Percentiles rank a stretch among this genome's conserved stretches.
Conservation (phyloP, 2,113 vertebrate species). For the Delphinus delphis region DNA sequence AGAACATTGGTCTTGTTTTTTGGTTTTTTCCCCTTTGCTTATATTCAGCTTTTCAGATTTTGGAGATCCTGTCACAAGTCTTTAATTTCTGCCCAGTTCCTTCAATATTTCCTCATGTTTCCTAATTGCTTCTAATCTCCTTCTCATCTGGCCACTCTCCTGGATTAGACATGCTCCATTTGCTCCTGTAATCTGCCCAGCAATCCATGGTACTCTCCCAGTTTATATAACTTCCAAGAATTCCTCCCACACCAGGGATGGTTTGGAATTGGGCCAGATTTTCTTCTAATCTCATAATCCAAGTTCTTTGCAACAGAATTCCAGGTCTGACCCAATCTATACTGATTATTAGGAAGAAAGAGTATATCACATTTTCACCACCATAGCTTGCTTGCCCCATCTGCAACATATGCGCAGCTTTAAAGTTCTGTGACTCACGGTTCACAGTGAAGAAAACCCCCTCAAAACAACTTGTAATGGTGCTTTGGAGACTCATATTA, state of each 20-base stretch:
- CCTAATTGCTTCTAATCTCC: background rate
- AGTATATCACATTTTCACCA: background rate
- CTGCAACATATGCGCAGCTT: background rate
- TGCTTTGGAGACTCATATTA: background rate
- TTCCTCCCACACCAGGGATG: background rate
- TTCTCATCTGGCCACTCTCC: background rate
- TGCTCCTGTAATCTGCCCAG: background rate
- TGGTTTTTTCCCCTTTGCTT: background rate
- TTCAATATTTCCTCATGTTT: background rate
- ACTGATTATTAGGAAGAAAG: background rate
- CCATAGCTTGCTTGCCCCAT: background rate
- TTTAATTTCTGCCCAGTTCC: background rate
- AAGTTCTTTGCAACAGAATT: background rate
- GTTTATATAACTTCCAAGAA: constrained; percentile 26
- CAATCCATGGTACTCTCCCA: background rate
- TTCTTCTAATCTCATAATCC: background rate
- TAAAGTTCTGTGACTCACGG: background rate
- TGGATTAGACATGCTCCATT: background rate
- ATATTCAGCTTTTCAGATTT: background rate
- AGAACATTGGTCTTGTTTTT: background rate
- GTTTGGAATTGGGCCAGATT: background rate
- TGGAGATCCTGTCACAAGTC: background rate
- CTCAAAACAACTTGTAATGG: background rate
- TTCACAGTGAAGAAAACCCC: background rate
- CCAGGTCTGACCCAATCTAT: background rate